These are phyloP conservation scores for Chaunax sp. DNA, from an alignment of 2,797 vertebrate genomes.

Conservation along the genomic window DNA sequence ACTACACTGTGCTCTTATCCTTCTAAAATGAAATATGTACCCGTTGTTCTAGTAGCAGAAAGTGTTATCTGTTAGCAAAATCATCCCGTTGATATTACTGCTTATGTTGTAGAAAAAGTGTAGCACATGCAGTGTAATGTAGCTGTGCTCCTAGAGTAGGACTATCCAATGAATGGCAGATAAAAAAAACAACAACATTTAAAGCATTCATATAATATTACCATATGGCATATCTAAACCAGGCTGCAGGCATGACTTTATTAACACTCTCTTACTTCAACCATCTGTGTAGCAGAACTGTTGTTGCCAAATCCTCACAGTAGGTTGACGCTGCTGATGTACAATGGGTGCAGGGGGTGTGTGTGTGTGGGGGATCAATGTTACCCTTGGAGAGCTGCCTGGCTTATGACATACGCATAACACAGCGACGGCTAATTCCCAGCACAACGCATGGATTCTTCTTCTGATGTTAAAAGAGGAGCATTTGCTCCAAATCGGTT, in stretches of 20 bases:
- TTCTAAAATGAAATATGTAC: no score
- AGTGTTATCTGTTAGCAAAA: no score
- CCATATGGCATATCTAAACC: slow-evolving; percentile 43
- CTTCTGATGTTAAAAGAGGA: slow-evolving; percentile 58
- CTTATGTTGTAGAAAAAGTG: no score
- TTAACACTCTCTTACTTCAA: slow-evolving; percentile 43
- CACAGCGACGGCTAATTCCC: slow-evolving; percentile 69
- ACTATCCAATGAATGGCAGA: slow-evolving; percentile 12
- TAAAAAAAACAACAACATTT: not conserved
- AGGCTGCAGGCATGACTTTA: slow-evolving; percentile 49
- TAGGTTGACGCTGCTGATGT: slow-evolving; percentile 52
- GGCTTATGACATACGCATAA: slow-evolving; percentile 71
- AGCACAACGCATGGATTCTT: slow-evolving; percentile 53
- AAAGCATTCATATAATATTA: slow-evolving; percentile 21
- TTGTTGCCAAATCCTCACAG: slow-evolving; percentile 59
- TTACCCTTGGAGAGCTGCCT: slow-evolving; percentile 69
- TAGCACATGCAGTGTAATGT: no score
- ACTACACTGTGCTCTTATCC: no score
- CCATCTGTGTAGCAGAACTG: slow-evolving; percentile 48
- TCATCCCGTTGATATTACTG: no score
- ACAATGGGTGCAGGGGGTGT: slow-evolving; percentile 15
- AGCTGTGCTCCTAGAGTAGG: no score
- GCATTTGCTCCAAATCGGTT: slow-evolving; percentile 69
- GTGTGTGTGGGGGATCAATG: slow-evolving; percentile 48
- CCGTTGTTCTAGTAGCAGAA: no score